Evolutionary conservation across 2,888 invertebrate genomes (phyloP).

Genomic region (Drosophila monieri): DNA sequence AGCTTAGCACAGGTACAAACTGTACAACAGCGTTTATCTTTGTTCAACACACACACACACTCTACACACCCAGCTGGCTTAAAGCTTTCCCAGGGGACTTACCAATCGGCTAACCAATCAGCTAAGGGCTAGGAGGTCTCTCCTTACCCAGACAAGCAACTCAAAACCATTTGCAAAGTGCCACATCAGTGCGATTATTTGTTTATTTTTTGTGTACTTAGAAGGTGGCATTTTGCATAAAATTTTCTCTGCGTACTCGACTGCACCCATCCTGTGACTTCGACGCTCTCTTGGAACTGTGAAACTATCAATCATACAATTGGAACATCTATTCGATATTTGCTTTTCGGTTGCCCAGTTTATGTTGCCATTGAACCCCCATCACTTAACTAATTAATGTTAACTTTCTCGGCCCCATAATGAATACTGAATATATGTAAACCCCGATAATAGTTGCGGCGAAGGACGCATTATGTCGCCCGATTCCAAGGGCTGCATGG

Average conservation of each 20-base stretch:
- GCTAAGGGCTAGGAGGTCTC: background rate
- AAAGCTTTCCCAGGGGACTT: constrained; percentile 2
- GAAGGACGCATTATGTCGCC: constrained; percentile 95
- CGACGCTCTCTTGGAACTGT: background rate
- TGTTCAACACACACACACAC: constrained; percentile 23
- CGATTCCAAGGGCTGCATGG: constrained; percentile 96
- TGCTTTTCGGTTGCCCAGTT: constrained; percentile 39
- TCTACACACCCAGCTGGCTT: constrained; percentile 8
- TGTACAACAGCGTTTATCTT: constrained; percentile 23
- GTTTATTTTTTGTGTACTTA: too few relatives aligned
- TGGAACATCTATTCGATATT: constrained; percentile 38
- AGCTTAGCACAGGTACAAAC: constrained; percentile 42
- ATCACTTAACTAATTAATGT: constrained; percentile 28
- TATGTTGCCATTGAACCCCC: constrained; percentile 18
- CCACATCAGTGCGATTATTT: background rate
- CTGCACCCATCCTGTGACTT: background rate
- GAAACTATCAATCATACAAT: constrained; percentile 7
- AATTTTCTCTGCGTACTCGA: background rate
- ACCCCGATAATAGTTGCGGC: constrained; percentile 89
- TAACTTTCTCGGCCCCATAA: constrained; percentile 16
- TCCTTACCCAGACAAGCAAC: background rate
- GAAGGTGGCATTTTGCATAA: background rate
- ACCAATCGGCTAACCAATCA: constrained; percentile 4
- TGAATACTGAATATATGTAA: constrained; percentile 9
- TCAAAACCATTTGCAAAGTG: too few relatives aligned